Conservation (phyloP, 2,888 invertebrate species). For the Uloborus plumipes region DNA sequence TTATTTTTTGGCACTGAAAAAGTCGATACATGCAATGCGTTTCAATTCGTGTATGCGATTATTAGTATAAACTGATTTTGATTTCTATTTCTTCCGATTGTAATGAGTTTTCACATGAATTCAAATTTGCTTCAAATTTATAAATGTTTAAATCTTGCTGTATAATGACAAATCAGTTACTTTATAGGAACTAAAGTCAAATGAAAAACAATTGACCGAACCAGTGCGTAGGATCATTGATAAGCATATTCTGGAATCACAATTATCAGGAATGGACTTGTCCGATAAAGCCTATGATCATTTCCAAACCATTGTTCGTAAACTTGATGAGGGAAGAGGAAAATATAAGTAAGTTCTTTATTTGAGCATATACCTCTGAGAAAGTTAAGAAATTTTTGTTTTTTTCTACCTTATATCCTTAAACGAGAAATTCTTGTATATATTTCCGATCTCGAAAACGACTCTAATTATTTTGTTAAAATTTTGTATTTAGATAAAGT, state of each 20-base stretch:
- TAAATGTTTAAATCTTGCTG: background rate
- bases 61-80: no score
- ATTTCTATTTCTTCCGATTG: no score
- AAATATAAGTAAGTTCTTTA: constrained; percentile 74
- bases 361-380: no score
- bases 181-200: constrained; percentile 71
- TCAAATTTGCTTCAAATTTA: no score
- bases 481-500: no score
- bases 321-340: constrained; percentile 76
- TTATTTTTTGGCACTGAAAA: no score
- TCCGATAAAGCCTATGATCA: constrained; percentile 74
- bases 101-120: no score
- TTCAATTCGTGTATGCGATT: no score
- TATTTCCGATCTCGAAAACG: no score
- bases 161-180: background rate
- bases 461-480: no score
- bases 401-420: background rate
- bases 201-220: constrained; percentile 75
- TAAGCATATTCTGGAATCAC: constrained; percentile 86
- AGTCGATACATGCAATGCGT: no score
- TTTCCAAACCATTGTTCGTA: constrained; percentile 75
- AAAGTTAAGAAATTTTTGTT: background rate
- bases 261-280: constrained; percentile 84
- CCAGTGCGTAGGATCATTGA: constrained; percentile 79
- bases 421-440: no score